These are phyloP conservation scores for Emys orbicularis DNA, from an alignment of 2,797 vertebrate species.

Conservation along the genomic window DNA sequence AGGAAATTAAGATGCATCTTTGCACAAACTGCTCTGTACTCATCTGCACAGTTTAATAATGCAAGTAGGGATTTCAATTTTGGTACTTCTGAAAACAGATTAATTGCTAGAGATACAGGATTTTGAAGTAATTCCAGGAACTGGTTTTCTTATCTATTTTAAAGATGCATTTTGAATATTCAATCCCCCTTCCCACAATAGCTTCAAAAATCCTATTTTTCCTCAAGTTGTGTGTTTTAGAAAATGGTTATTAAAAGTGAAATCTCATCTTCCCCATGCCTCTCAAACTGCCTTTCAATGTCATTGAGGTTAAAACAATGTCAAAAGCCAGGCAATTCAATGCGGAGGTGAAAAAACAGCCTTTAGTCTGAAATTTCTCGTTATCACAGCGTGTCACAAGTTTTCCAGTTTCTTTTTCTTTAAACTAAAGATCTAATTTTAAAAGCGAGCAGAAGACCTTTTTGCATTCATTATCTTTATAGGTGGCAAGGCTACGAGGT, in stretches of 20 bases:
- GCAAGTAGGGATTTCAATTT: not conserved
- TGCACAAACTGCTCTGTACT: not conserved
- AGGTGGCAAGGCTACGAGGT: conserved; percentile 81
- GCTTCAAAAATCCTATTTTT: not conserved
- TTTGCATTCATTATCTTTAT: conserved; percentile 81
- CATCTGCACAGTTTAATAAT: conserved; percentile 9
- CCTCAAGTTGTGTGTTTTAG: not conserved
- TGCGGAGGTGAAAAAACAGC: conserved; percentile 4
- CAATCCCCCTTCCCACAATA: not conserved
- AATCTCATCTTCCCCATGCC: not conserved
- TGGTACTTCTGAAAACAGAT: not conserved
- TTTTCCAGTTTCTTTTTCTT: conserved; percentile 66
- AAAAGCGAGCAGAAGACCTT: conserved; percentile 68
- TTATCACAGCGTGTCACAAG: conserved; percentile 35
- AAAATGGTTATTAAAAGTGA: not conserved
- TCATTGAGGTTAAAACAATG: not conserved
- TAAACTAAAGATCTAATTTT: conserved; percentile 74
- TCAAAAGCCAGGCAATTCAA: conserved; percentile 30
- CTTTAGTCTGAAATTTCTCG: conserved; percentile 52
- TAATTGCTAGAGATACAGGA: not conserved
- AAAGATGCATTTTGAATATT: not conserved
- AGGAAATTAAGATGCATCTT: not conserved
- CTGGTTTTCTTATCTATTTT: not conserved
- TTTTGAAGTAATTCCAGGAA: not conserved
- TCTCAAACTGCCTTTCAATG: conserved; percentile 18